Evolutionary conservation across 2,888 invertebrate genomes (phyloP).

Genomic region (Cremastinae sp.): DNA sequence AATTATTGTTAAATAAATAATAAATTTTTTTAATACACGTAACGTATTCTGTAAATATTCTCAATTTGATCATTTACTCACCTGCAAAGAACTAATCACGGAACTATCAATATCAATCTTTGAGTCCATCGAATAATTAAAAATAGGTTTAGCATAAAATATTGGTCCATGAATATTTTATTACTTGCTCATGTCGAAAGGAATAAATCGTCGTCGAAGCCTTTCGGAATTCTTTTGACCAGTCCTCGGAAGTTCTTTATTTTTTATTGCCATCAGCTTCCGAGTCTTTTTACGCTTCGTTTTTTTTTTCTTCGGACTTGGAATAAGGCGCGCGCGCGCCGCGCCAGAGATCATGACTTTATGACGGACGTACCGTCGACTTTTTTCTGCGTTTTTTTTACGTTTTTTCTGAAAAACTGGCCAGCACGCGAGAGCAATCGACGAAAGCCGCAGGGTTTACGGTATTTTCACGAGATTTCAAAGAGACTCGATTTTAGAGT

Average conservation of each 20-base stretch:
- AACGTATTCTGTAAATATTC: too few species aligned
- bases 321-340: slow-evolving; percentile 21
- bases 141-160: too few species aligned
- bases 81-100: too few species aligned
- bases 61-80: too few species aligned
- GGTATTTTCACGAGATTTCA: slow-evolving; percentile 49
- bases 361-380: slow-evolving; percentile 34
- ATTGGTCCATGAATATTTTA: too few species aligned
- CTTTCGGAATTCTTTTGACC: neutral
- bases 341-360: slow-evolving; percentile 49
- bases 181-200: too few species aligned
- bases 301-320: slow-evolving; percentile 12
- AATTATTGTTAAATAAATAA: too few species aligned
- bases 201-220: neutral
- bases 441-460: slow-evolving; percentile 53
- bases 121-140: too few species aligned
- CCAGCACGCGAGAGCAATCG: slow-evolving; percentile 46
- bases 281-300: slow-evolving; percentile 27
- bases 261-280: slow-evolving; percentile 38
- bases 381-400: slow-evolving; percentile 17
- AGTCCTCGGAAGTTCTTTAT: slow-evolving; percentile 20
- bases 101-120: too few species aligned
- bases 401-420: slow-evolving; percentile 14
- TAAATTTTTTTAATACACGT: too few species aligned
- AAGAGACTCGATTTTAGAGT: slow-evolving; percentile 16